phyloP scores from a whole-genome alignment of 2,797 vertebrate species.

The Pipistrellus kuhlii region DNA sequence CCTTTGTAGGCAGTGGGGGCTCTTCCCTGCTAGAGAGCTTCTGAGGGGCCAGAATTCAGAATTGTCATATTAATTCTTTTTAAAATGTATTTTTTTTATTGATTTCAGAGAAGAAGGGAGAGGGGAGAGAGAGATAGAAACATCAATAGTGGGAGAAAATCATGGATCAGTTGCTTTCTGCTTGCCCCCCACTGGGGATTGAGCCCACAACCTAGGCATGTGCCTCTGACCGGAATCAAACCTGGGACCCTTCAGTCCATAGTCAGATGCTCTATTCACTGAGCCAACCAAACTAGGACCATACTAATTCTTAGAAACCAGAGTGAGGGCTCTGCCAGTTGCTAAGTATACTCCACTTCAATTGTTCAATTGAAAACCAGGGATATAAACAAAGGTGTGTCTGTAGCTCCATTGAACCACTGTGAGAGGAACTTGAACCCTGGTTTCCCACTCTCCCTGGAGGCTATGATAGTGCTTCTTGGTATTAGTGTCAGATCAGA shows the following conservation, averaged over 20 bases:
- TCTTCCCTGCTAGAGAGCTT: background rate
- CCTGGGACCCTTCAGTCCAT: too few relatives aligned
- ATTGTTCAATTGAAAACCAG: background rate
- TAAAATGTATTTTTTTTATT: too few relatives aligned
- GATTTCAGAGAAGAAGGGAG: too few relatives aligned
- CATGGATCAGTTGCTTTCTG: too few relatives aligned
- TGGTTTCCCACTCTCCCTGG: background rate
- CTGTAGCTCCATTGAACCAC: background rate
- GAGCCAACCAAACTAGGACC: too few relatives aligned
- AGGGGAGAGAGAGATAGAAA: too few relatives aligned
- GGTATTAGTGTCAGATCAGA: background rate
- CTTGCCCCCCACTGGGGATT: too few relatives aligned
- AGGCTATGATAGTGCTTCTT: background rate
- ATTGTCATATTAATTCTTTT: background rate
- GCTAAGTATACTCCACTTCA: background rate
- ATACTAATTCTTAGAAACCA: slow-evolving; percentile 31
- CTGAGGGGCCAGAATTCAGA: background rate
- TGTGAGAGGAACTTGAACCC: background rate
- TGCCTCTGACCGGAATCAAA: too few relatives aligned
- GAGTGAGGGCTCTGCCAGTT: background rate
- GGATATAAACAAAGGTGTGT: background rate
- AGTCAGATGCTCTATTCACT: too few relatives aligned
- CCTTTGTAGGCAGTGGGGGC: background rate
- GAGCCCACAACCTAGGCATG: too few relatives aligned
- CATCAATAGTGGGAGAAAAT: too few relatives aligned